These are phyloP conservation scores for Benitochromis conjunctus DNA, from an alignment of 2,113 vertebrate genomes.

Conservation along the genomic window DNA sequence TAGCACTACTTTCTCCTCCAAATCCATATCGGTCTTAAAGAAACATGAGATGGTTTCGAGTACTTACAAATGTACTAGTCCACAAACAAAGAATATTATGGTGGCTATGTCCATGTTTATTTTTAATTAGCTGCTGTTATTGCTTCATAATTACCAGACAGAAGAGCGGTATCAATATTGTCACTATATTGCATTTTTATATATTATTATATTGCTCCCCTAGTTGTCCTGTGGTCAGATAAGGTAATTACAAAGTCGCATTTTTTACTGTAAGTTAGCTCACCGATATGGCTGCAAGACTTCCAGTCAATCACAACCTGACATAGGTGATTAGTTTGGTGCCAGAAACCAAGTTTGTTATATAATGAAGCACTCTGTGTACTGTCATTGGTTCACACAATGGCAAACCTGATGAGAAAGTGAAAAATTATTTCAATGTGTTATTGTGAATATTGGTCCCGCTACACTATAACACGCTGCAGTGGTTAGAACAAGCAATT, in stretches of 20 bases:
- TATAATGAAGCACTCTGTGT: not conserved
- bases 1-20: not conserved
- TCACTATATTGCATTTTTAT: not conserved
- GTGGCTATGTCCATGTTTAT: not conserved
- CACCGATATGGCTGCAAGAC: not conserved
- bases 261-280: not conserved
- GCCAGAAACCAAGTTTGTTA: not conserved
- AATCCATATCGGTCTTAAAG: not conserved
- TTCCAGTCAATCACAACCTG: not conserved
- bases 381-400: not conserved
- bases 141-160: rapidly evolving
- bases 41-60: not conserved
- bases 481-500: not conserved
- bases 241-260: not conserved
- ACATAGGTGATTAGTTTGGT: not conserved
- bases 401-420: not conserved
- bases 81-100: not conserved
- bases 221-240: not conserved
- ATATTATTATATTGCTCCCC: not conserved
- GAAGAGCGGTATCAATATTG: not conserved
- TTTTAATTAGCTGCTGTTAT: not conserved
- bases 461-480: not conserved
- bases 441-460: not conserved
- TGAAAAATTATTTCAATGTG: not conserved
- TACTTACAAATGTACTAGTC: not conserved